Evolutionary conservation across 2,113 vertebrate species (phyloP), one percentile per base, ranked within the genome.

Genomic region (Dendropsophus ebraccatus): DNA sequence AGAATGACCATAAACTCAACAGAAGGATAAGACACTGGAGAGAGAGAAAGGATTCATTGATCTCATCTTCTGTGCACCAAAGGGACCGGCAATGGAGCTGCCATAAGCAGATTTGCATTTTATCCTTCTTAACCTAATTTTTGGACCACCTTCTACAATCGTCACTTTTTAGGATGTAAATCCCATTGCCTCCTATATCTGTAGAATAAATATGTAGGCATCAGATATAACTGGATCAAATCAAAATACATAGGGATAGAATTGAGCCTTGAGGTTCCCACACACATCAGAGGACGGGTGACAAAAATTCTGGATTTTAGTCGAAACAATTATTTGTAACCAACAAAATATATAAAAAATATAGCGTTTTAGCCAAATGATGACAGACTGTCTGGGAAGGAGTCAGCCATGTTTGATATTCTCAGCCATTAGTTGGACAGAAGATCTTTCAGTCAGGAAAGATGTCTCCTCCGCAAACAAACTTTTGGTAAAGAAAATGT

Each of bases 111-210:
- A 70, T 70, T 70, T 70, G 19, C 67, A 70, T 70, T 37, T 70
- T 41, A 70, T 70, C 35, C 67, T 70, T 70, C 67, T 70, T 70
- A 70, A 70, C 67, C 67, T 70, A 10, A 69, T 69, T 70, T 70
- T 70, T 10, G 8, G 16, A 30, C 67, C 67, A 70, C 67, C 32
- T 70, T 37, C 67, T 70, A 70, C 19, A 19, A 37, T 70, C 32
- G 23, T 37, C 37, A 70, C 19, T 70, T 62, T 21, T 41, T 17
- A 41, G 3, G 35, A 69, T 69, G 30, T 35, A 32, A 69, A 35
- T 69, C 65, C 65, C 6, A 35, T 8, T 35, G 30, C 16, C 30
- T 35, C 28, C 25, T 5, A 19, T 69, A 35, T 35, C 16, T 35
- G 35, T 32, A 19, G 30, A 28, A 70, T 11, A 5, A 70, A 70